phyloP scores from a whole-genome alignment of 1,140 invertebrate genomes.

The Camponotus vicinus region DNA sequence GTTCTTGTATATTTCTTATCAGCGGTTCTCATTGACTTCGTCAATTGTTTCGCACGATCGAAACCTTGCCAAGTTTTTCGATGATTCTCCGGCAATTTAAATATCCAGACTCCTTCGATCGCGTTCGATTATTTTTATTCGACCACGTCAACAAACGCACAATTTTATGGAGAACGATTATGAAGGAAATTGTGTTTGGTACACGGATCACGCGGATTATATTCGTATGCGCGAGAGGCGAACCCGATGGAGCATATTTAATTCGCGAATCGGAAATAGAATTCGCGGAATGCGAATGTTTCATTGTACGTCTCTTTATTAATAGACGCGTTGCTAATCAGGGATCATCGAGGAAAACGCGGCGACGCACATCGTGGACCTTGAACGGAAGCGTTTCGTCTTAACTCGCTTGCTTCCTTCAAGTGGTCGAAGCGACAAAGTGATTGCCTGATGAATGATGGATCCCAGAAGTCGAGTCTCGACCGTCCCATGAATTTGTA shows the following conservation, averaged over 20 bases:
- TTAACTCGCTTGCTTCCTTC: background rate
- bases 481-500: no score
- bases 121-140: no score
- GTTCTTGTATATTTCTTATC: background rate
- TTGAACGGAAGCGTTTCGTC: background rate
- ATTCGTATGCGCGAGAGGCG: background rate
- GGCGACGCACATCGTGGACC: background rate
- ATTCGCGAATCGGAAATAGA: constrained; percentile 1
- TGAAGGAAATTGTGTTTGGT: background rate
- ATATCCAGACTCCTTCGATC: no score
- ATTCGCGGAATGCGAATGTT: background rate
- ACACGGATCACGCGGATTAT: no score
- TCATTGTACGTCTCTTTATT: constrained; percentile 2
- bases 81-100: background rate
- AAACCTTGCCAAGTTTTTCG: background rate
- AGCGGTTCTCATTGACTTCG: background rate
- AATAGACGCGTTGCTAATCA: background rate
- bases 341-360: background rate
- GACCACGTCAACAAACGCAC: no score
- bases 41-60: background rate
- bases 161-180: constrained; percentile 9
- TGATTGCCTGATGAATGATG: no score
- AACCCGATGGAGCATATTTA: background rate
- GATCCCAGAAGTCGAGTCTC: no score
- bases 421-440: constrained; percentile 1